Conservation (phyloP, 2,797 vertebrate species). For the Cossypha caffra region DNA sequence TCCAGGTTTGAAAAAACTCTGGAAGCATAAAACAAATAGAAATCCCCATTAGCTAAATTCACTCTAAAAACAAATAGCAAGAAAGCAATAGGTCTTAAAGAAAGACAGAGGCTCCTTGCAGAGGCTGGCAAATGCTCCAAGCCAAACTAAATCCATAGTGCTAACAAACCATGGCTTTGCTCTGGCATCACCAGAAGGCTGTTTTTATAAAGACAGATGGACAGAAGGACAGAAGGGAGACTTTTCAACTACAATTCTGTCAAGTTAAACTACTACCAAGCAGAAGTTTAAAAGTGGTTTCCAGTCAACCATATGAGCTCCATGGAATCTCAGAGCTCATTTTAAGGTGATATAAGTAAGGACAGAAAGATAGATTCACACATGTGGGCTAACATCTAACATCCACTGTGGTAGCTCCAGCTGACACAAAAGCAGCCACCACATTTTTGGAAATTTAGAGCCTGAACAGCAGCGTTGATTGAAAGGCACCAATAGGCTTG, state of each 20-base stretch:
- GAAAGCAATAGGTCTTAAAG: neutral
- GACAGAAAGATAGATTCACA: fast-evolving
- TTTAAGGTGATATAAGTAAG: neutral
- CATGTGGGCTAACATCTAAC: fast-evolving
- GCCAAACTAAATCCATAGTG: neutral
- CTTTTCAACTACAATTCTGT: neutral
- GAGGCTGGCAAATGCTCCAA: neutral
- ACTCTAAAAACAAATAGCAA: neutral
- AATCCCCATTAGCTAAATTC: neutral
- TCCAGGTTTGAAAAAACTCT: neutral
- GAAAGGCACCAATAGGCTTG: neutral
- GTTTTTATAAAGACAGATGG: neutral
- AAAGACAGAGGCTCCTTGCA: neutral
- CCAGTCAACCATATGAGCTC: neutral
- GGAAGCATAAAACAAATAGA: neutral
- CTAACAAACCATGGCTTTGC: neutral
- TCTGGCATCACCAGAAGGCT: neutral
- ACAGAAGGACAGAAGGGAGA: neutral
- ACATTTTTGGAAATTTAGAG: neutral
- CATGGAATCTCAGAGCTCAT: neutral
- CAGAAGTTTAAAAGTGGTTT: neutral
- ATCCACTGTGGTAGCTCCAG: neutral
- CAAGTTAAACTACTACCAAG: neutral
- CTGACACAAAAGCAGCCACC: neutral
- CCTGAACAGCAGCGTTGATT: neutral